These are phyloP conservation scores for Stegophylla sp. DNA, from an alignment of 2,888 invertebrate genomes.

Conservation along the genomic window DNA sequence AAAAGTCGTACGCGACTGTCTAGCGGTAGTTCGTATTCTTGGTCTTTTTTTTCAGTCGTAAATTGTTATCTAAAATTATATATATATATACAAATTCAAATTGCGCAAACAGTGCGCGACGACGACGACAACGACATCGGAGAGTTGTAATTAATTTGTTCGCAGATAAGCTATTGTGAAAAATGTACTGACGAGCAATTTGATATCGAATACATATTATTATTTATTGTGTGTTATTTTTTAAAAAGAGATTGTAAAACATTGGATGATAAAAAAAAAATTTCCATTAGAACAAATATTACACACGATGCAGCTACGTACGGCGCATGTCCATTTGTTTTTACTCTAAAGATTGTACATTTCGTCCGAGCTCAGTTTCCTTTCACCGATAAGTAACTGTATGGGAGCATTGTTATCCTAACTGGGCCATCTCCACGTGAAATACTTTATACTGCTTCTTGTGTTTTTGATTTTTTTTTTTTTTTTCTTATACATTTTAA, in stretches of 20 bases:
- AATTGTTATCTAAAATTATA: constrained; percentile 25
- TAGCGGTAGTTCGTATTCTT: constrained; percentile 7
- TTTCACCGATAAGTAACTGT: constrained; percentile 56
- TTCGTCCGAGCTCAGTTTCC: constrained; percentile 51
- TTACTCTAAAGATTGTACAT: constrained; percentile 51
- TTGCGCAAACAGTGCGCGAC: constrained; percentile 46
- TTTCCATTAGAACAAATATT: constrained; percentile 36
- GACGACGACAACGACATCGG: too few relatives aligned
- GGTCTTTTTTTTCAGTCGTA: constrained; percentile 20
- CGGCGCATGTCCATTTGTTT: constrained; percentile 45
- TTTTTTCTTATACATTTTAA: not conserved
- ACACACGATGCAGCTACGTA: constrained; percentile 33
- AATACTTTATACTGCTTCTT: constrained; percentile 35
- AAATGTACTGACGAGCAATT: constrained; percentile 44
- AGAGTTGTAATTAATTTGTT: constrained; percentile 41
- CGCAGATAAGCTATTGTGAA: constrained; percentile 50
- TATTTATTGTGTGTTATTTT: not conserved
- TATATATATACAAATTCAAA: constrained; percentile 24
- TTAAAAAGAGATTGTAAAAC: constrained; percentile 35
- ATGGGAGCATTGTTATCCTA: constrained; percentile 53
- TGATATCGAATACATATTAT: constrained; percentile 31
- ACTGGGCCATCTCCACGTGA: constrained; percentile 57
- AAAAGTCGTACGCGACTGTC: not conserved
- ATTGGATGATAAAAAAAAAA: constrained; percentile 36
- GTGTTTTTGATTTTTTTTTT: not conserved